phyloP scores from a whole-genome alignment of 2,113 vertebrate genomes.

The Actenoides lindsayi region DNA sequence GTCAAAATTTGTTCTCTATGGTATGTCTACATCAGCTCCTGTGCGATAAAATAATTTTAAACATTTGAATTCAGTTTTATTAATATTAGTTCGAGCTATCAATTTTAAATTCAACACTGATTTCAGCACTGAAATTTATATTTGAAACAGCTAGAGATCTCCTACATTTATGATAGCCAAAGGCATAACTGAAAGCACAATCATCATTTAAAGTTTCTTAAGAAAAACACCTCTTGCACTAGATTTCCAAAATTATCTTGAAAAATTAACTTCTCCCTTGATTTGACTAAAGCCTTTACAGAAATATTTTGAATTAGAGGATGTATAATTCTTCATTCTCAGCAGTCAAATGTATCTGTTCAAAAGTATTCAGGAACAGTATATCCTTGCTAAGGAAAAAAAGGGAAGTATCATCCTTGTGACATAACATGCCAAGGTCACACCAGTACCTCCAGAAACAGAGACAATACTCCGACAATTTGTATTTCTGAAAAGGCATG shows the following conservation, averaged over 20 bases:
- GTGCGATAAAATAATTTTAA: not conserved
- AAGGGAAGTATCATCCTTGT: not conserved
- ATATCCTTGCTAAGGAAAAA: not conserved
- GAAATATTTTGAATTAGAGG: not conserved
- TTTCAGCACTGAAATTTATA: not conserved
- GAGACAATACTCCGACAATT: not conserved
- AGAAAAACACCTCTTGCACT: not conserved
- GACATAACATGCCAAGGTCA: rapidly evolving
- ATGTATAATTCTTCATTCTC: not conserved
- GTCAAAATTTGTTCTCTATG: not conserved
- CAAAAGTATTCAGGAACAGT: not conserved
- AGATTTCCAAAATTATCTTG: not conserved
- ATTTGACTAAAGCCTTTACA: not conserved
- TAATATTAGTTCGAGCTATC: not conserved
- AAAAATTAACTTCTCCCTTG: not conserved
- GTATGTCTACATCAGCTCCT: not conserved
- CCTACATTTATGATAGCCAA: not conserved
- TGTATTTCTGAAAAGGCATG: not conserved
- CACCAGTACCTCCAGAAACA: not conserved
- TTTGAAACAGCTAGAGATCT: not conserved
- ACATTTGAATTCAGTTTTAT: not conserved
- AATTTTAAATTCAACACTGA: not conserved
- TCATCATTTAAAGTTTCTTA: not conserved
- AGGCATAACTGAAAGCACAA: not conserved
- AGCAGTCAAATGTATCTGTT: not conserved